Conservation (phyloP, 2,113 vertebrate genomes). For the Vulpes ferrilata region DNA sequence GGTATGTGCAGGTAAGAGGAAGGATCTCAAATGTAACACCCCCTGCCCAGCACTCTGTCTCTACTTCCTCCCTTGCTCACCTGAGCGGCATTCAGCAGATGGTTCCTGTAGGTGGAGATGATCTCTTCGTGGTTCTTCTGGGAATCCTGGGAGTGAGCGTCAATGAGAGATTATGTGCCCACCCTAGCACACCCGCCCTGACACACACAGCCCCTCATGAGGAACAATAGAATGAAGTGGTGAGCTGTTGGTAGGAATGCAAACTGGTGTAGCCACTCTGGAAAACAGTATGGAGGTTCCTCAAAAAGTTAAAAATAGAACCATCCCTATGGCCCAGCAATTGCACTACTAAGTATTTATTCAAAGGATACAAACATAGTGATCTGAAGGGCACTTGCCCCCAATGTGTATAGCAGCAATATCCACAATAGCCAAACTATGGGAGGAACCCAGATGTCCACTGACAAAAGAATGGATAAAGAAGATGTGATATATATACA, state of each 20-base stretch:
- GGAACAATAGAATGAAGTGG: background rate
- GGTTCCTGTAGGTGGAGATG: constrained; percentile 85
- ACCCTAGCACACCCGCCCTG: background rate
- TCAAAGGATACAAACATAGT: no score
- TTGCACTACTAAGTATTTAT: no score
- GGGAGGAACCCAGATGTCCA: no score
- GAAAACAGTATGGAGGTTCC: background rate
- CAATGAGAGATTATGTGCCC: background rate
- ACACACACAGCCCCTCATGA: background rate
- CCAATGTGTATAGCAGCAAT: no score
- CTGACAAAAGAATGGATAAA: no score
- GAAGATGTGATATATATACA: no score
- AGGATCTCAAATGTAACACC: background rate
- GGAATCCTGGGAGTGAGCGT: constrained; percentile 77
- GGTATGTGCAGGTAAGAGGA: background rate
- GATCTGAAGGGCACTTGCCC: no score
- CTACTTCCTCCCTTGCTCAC: constrained; percentile 69
- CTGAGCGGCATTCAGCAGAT: constrained; percentile 86
- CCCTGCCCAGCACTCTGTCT: background rate
- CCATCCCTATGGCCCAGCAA: background rate
- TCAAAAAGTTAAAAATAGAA: background rate
- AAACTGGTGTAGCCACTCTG: background rate
- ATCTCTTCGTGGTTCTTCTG: constrained; percentile 86
- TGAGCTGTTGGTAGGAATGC: background rate
- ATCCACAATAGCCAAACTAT: no score